Base-by-base conservation (phyloP, 2,888 invertebrate genomes). In the Periphyllus acericola region DNA sequence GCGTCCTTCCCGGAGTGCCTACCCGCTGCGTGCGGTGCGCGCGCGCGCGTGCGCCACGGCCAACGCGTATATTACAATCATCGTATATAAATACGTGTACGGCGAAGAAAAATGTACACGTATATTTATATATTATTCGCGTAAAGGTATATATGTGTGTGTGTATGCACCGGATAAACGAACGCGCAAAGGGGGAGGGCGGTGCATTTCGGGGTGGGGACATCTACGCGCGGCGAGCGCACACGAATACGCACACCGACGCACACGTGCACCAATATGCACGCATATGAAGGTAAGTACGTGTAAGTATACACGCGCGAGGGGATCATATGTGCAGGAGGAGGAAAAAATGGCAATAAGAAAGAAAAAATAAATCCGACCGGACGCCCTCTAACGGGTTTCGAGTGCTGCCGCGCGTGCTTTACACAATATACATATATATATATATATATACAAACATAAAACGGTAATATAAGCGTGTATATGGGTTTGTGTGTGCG, bases 331-430 rank as follows among this genome's bases (percentile, higher is more conserved):
- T 68, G 40, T 81, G 81, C 29, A 40, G 29, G 25, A 36, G 40
- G 55, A 55, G 55, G 66, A 46, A 75, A 81, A 81, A 81, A 81
- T 81, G 81, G 81, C 81, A 68, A 68, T 81, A 68, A 36, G 17
- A 72, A 21, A 21, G 6, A 36, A 74, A 40, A 36, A 25, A 25
- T 2, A 81, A 81, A 29, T 40, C 66, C 40, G 29, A 82, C 81
- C 46, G 46, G 68, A 52, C 75, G 75, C 84, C 75, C 84, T 84
- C 66, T 84, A 84, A 84, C 76, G 84, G 84, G 84, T 84, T 76
- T 76, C 36, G 60, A 40, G 17, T n/a, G 19, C 81, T 36, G 60
- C 29, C 21, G 79, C n/a, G n/a, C 36, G 32, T 66, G 66, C 29
- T 68, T 66, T 66, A 60, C 32, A 79, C 21, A n/a, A n/a, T n/a